phyloP scores from a whole-genome alignment of 2,888 invertebrate genomes.

The Coleophora deauratella region DNA sequence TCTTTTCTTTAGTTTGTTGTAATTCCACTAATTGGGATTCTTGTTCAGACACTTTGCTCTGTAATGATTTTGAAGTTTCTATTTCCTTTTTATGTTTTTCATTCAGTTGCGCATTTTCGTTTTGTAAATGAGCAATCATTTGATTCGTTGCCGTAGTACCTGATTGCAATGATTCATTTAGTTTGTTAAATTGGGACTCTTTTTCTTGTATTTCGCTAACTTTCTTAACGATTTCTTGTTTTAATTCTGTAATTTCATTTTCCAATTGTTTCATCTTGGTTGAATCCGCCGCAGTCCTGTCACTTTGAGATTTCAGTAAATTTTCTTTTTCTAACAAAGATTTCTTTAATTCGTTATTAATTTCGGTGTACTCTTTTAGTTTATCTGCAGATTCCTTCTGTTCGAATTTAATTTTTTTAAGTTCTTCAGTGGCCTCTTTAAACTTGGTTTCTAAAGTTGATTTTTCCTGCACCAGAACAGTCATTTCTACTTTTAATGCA shows the following conservation, averaged over 20 bases:
- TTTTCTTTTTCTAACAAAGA: conserved; percentile 44
- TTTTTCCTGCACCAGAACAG: conserved; percentile 46
- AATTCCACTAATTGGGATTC: conserved; percentile 48
- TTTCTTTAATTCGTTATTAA: conserved; percentile 35
- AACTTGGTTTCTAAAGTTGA: conserved; percentile 40
- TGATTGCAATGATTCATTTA: conserved; percentile 39
- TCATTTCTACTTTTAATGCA: conserved; percentile 44
- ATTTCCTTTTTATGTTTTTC: conserved; percentile 47
- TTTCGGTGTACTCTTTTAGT: conserved; percentile 35
- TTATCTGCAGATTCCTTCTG: conserved; percentile 34
- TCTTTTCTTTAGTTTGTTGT: conserved; percentile 47
- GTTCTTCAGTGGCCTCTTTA: conserved; percentile 34
- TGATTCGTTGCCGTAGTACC: conserved; percentile 45
- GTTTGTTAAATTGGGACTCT: conserved; percentile 35
- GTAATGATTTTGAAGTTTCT: conserved; percentile 48
- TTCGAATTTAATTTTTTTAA: conserved; percentile 38
- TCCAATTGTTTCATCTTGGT: conserved; percentile 38
- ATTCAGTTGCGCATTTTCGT: conserved; percentile 47
- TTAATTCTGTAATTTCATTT: conserved; percentile 39
- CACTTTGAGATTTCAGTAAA: conserved; percentile 41
- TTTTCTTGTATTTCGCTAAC: conserved; percentile 38
- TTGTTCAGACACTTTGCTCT: conserved; percentile 41
- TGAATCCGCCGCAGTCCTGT: conserved; percentile 37
- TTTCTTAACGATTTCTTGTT: conserved; percentile 37
- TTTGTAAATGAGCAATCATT: conserved; percentile 41